These are phyloP conservation scores for Lipotes vexillifer DNA, from an alignment of 2,113 vertebrate species.

Conservation along the genomic window DNA sequence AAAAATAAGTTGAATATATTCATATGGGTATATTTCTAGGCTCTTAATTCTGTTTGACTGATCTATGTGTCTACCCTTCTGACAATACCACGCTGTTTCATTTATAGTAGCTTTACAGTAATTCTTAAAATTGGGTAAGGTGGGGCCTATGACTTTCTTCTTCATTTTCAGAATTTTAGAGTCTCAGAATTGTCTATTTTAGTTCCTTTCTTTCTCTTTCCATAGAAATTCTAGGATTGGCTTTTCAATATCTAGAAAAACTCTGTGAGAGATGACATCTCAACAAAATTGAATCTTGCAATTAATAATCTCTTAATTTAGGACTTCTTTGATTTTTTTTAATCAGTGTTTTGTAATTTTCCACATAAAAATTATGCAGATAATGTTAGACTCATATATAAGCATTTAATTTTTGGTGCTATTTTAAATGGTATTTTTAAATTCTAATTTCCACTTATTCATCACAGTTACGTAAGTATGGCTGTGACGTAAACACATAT, in stretches of 20 bases:
- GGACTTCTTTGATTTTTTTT: background rate
- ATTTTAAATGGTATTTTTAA: background rate
- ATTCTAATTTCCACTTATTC: background rate
- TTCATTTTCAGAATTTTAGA: background rate
- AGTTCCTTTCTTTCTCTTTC: background rate
- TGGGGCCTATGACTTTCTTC: background rate
- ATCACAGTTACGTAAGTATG: background rate
- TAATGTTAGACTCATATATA: background rate
- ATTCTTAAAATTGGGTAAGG: background rate
- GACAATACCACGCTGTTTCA: background rate
- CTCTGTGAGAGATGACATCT: background rate
- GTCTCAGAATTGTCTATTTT: background rate
- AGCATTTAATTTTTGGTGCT: background rate
- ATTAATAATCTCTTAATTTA: background rate
- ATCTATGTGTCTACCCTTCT: background rate
- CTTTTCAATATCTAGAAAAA: background rate
- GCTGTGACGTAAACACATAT: background rate
- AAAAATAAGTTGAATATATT: background rate
- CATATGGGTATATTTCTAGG: background rate
- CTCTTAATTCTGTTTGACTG: background rate
- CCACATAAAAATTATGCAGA: background rate
- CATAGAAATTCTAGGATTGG: background rate
- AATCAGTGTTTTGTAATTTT: background rate
- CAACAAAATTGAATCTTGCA: background rate
- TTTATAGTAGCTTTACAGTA: background rate